phyloP scores from a whole-genome alignment of 2,797 vertebrate genomes.

The Liparis tanakae region DNA sequence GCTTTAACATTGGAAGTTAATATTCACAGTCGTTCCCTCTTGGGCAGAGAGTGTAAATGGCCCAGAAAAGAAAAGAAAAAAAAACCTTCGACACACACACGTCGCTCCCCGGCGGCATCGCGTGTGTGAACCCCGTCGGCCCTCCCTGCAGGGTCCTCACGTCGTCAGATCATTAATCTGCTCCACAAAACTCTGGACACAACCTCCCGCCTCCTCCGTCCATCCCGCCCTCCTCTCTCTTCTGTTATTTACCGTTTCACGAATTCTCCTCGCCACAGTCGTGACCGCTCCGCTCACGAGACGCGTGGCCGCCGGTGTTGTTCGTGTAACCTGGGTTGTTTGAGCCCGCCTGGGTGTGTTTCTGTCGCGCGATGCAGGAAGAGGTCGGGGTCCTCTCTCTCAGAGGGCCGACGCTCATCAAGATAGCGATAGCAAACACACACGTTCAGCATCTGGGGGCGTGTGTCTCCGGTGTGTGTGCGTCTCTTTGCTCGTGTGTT shows the following conservation, averaged over 20 bases:
- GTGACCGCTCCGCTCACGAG: background rate
- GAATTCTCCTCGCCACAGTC: constrained; percentile 28
- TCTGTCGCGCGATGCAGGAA: background rate
- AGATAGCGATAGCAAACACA: constrained; percentile 5
- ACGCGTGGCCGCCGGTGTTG: background rate
- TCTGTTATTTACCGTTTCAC: constrained; percentile 58
- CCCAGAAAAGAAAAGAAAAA: constrained; percentile 21
- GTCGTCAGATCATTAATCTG: constrained; percentile 50
- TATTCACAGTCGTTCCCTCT: constrained; percentile 20
- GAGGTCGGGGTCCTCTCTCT: background rate
- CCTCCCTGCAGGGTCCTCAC: constrained; percentile 42
- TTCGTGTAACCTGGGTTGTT: constrained; percentile 11
- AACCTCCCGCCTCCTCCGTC: constrained; percentile 67
- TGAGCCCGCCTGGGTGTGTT: constrained; percentile 3
- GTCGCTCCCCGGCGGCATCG: constrained; percentile 3
- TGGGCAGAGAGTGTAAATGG: constrained; percentile 23
- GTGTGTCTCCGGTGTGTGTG: constrained; percentile 13
- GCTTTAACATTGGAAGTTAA: constrained; percentile 37
- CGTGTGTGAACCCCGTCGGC: constrained; percentile 26
- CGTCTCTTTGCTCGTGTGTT: background rate
- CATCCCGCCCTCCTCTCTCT: constrained; percentile 65
- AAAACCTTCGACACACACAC: constrained; percentile 22
- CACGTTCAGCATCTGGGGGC: background rate
- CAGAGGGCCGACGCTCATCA: background rate
- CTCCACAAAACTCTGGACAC: constrained; percentile 46